Evolutionary conservation across 1,140 invertebrate species (phyloP), one percentile per base, ranked within the genome.

Genomic region (Platyscapa corneri): DNA sequence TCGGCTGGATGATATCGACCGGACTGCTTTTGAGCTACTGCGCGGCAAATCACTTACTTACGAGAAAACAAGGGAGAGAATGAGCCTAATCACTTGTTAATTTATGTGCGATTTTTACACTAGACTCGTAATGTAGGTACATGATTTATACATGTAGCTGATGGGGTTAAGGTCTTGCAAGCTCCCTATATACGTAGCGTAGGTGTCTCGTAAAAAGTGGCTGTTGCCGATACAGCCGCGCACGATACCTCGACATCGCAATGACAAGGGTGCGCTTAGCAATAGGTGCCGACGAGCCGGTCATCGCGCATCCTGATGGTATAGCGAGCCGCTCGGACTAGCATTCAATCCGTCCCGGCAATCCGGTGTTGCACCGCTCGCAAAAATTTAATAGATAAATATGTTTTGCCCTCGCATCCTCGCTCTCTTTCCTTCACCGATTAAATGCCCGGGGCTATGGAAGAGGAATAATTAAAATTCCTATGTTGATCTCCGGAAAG

Each of bases 251-350:
- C 53, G 53, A 56, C 18, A n/a, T n/a, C 53, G 53, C 53, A 16
- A 56, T 56, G 12, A 56, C 53, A 20, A 16, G 0, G 56, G 56
- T 60, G 49, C 3, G 5, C 5, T 27, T 27, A 23, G 27, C 5
- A 2, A 12, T 10, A 70, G 64, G 39, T 49, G 64, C 34, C 77
- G 42, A 82, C 75, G 82, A 86, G 85, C 86, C 82, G 80, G 67
- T 16, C 60, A 34, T 0, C 65, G 18, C 1, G 7, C 56, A 23
- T 23, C 42, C 6, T 46, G 42, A 46, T n/a, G n/a, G n/a, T n/a
- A n/a, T n/a, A n/a, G n/a, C n/a, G n/a, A n/a, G n/a, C n/a, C n/a
- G n/a, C n/a, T n/a, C n/a, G n/a, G n/a, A n/a, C n/a, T n/a, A n/a
- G n/a, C n/a, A n/a, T n/a, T n/a, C n/a, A n/a, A n/a, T n/a, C n/a